Evolutionary conservation across 2,113 vertebrate species (phyloP).

Genomic region (Coregonus clupeaformis): DNA sequence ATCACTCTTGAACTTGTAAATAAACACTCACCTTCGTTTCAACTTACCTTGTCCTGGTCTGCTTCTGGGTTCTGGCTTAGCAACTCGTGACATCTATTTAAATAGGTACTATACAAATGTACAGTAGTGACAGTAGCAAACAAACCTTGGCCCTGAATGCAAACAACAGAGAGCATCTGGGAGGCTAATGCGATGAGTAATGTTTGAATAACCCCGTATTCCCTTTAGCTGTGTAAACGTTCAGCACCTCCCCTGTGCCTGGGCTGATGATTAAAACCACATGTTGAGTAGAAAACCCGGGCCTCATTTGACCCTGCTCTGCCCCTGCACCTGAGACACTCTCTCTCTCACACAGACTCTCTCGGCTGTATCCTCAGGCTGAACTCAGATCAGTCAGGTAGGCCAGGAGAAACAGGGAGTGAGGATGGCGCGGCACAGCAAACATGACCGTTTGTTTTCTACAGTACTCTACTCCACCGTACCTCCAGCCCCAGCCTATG

Average conservation of each 20-base stretch:
- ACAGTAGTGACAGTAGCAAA: constrained; percentile 12
- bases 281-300: constrained; percentile 44
- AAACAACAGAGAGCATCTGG: constrained; percentile 35
- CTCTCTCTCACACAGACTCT: neutral
- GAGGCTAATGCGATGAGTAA: constrained; percentile 49
- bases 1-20: no score
- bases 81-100: no score
- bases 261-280: constrained; percentile 59
- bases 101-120: neutral
- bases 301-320: constrained; percentile 15
- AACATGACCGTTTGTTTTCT: constrained; percentile 48
- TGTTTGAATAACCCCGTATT: constrained; percentile 51
- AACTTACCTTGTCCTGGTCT: no score
- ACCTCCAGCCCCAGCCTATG: constrained; percentile 28
- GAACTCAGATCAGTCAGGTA: constrained; percentile 12
- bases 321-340: constrained; percentile 40
- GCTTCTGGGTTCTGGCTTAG: no score
- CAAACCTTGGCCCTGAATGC: constrained; percentile 35
- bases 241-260: constrained; percentile 37
- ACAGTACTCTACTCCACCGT: neutral
- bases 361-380: constrained; percentile 9
- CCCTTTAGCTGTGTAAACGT: constrained; percentile 46
- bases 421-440: neutral
- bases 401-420: constrained; percentile 18
- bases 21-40: no score